Percentiles rank a stretch among this genome's conserved stretches.
These are phyloP conservation scores for Asarcornis scutulata DNA, from an alignment of 2,113 vertebrate species.

Conservation along the genomic window DNA sequence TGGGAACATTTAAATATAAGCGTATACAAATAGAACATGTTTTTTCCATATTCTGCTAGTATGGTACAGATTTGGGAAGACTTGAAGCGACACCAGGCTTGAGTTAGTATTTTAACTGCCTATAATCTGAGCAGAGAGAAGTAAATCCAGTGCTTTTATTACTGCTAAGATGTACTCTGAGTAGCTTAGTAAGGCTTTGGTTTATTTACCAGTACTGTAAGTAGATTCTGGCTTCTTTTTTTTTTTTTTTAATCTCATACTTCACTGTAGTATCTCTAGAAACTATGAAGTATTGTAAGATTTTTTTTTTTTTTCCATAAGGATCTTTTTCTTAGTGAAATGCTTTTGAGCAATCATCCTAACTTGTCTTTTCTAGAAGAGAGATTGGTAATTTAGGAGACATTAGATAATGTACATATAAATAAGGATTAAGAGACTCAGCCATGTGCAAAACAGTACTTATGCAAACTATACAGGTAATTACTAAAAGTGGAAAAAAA, in stretches of 20 bases:
- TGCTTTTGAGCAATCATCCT: not conserved
- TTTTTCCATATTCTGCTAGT: not conserved
- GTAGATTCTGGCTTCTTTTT: not conserved
- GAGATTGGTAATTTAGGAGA: not conserved
- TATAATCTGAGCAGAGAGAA: not conserved
- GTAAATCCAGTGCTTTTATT: not conserved
- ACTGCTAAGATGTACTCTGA: not conserved
- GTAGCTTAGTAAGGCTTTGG: not conserved
- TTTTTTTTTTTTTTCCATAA: not conserved
- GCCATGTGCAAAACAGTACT: not conserved
- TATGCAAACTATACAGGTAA: not conserved
- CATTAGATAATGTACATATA: not conserved
- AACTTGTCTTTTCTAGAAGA: not conserved
- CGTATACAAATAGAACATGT: not conserved
- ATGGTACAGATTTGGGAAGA: not conserved
- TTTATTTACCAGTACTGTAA: not conserved
- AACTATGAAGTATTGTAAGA: not conserved
- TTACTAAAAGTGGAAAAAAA: not conserved
- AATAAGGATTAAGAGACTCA: not conserved
- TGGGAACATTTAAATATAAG: not conserved
- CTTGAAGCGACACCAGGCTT: not conserved
- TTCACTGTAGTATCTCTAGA: not conserved
- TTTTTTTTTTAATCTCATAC: not conserved
- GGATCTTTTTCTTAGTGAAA: not conserved
- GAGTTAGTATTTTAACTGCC: not conserved